Evolutionary conservation across 2,888 invertebrate species (phyloP).

Genomic region (Mongoloraphidia duomilia): DNA sequence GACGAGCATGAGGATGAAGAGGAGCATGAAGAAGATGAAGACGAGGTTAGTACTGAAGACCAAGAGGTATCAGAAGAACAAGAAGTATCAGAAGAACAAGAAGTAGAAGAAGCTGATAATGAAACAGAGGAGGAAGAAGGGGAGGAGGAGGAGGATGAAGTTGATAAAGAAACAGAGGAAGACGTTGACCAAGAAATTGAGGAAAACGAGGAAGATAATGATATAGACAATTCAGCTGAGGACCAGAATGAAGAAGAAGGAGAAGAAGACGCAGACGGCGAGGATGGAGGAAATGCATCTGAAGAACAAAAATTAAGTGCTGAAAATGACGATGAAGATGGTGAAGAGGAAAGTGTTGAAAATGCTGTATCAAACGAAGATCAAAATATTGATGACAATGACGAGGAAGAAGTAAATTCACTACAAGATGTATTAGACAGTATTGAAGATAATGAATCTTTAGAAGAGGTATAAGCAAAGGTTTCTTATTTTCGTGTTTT

Average conservation of each 20-base stretch:
- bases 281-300: slow-evolving; percentile 22
- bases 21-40: slow-evolving; percentile 25
- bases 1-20: slow-evolving; percentile 20
- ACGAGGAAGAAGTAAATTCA: slow-evolving; percentile 13
- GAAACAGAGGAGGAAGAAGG: slow-evolving; percentile 12
- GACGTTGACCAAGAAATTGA: slow-evolving; percentile 16
- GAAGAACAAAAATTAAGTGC: slow-evolving; percentile 24
- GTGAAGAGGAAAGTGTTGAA: slow-evolving; percentile 20
- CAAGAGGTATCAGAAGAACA: slow-evolving; percentile 14
- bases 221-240: slow-evolving; percentile 16
- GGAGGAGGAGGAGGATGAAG: slow-evolving; percentile 11
- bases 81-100: background rate
- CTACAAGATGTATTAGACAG: slow-evolving; percentile 4
- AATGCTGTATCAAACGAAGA: slow-evolving; percentile 15
- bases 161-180: slow-evolving; percentile 14
- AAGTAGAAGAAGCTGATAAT: slow-evolving; percentile 15
- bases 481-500: background rate
- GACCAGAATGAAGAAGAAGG: slow-evolving; percentile 20
- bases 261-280: slow-evolving; percentile 13
- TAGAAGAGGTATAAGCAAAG: slow-evolving; percentile 2
- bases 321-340: slow-evolving; percentile 2
- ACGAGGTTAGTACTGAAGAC: slow-evolving; percentile 18
- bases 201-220: slow-evolving; percentile 17
- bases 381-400: slow-evolving; percentile 14
- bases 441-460: slow-evolving; percentile 2